phyloP scores from a whole-genome alignment of 64 coral and sea anemone species.

The Acropora tenuis region DNA sequence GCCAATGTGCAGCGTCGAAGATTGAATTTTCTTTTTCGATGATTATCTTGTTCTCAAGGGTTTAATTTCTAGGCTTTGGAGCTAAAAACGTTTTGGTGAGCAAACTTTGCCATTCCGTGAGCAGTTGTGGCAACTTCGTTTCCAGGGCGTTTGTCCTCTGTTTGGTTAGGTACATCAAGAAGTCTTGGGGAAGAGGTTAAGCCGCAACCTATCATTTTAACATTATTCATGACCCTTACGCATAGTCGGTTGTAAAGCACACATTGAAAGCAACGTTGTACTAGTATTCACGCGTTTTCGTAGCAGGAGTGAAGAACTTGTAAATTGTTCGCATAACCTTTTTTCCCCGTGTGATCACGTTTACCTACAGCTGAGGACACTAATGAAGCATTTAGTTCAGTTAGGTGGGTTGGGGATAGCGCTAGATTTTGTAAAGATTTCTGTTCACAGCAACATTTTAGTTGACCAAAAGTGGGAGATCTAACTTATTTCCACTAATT shows the following conservation, averaged over 20 bases:
- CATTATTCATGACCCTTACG: not conserved
- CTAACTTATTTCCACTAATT: not conserved
- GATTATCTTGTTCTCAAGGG: not conserved
- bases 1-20: constrained; percentile 88
- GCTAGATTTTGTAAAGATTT: not conserved
- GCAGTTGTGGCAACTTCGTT: not conserved
- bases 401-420: not conserved
- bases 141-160: not conserved
- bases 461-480: not conserved
- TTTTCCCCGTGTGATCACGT: not conserved
- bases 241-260: not conserved
- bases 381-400: not conserved
- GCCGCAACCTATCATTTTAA: not conserved
- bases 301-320: not conserved
- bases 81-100: not conserved
- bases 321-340: not conserved
- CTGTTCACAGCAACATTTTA: not conserved
- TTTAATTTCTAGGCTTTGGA: not conserved
- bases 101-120: not conserved
- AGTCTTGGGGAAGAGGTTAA: not conserved
- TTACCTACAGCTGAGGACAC: not conserved
- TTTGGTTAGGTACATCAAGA: not conserved
- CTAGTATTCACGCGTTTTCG: not conserved
- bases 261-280: not conserved
- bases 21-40: constrained; percentile 4